phyloP scores from a whole-genome alignment of 37 sponge, comb jelly and placozoan species.

The Petrosia ficiformis region DNA sequence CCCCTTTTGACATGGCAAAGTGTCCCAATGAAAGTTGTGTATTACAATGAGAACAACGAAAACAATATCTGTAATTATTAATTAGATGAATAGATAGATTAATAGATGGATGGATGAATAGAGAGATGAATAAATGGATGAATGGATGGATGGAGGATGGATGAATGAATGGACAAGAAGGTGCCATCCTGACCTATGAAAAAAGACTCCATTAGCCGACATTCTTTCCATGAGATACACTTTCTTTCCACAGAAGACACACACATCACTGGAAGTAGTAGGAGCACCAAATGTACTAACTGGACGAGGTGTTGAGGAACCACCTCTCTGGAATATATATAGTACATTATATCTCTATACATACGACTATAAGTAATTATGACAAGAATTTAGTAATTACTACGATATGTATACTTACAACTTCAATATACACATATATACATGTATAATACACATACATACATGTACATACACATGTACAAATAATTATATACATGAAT shows the following conservation, averaged over 20 bases:
- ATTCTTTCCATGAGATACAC: slow-evolving; percentile 86
- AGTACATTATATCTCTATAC: too few relatives aligned
- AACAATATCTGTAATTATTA: neutral
- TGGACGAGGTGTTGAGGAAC: neutral
- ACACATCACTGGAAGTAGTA: slow-evolving; percentile 45
- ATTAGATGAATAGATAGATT: neutral
- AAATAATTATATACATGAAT: too few relatives aligned
- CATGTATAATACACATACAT: too few relatives aligned
- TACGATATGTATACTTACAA: too few relatives aligned
- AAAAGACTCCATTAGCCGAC: slow-evolving; percentile 82
- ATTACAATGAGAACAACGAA: slow-evolving; percentile 71
- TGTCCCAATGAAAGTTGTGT: slow-evolving; percentile 66
- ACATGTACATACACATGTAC: too few relatives aligned
- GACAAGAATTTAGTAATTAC: too few relatives aligned
- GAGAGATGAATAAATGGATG: too few relatives aligned
- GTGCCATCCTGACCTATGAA: slow-evolving; percentile 71
- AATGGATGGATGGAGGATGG: too few relatives aligned
- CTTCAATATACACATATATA: too few relatives aligned
- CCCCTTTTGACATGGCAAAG: slow-evolving; percentile 68
- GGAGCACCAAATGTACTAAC: slow-evolving; percentile 9
- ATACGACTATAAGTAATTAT: neutral
- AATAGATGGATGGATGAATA: too few relatives aligned
- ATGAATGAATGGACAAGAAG: too few relatives aligned
- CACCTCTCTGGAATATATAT: too few relatives aligned
- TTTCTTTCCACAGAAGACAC: slow-evolving; percentile 74